Conservation (phyloP, 2,113 vertebrate species). For the Panthera tigris region DNA sequence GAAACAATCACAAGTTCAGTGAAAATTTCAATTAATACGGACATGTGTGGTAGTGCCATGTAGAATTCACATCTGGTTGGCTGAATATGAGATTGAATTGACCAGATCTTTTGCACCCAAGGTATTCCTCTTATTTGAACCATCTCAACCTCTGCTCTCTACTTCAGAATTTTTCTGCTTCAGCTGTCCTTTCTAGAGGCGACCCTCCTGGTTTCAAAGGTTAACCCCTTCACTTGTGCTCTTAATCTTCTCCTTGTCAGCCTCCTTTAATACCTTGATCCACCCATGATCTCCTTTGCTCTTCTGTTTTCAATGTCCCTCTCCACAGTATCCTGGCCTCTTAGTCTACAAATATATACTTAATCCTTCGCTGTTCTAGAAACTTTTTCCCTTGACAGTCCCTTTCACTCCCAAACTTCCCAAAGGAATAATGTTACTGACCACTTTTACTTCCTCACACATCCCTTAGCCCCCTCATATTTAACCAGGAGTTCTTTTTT, state of each 20-base stretch:
- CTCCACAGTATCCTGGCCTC: neutral
- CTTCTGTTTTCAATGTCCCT: neutral
- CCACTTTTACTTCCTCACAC: neutral
- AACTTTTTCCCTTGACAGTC: neutral
- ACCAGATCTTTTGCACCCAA: conserved; percentile 31
- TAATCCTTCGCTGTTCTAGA: neutral
- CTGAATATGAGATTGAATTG: conserved; percentile 1
- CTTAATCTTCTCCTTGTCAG: neutral
- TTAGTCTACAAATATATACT: neutral
- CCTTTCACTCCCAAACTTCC: neutral
- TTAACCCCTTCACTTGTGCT: conserved; percentile 31
- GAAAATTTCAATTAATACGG: neutral
- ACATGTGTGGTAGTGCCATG: neutral
- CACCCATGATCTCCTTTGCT: neutral
- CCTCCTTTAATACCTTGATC: neutral
- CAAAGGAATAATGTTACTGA: neutral
- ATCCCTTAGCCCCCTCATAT: neutral
- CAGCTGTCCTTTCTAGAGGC: neutral
- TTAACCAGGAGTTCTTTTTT: neutral
- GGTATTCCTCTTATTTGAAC: conserved; percentile 29
- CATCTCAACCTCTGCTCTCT: neutral
- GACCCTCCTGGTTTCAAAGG: neutral
- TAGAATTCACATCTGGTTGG: conserved; percentile 33
- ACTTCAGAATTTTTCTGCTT: neutral
- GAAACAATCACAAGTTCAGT: neutral